Evolutionary conservation across 2,888 invertebrate genomes (phyloP), one percentile per base, ranked within the genome.

Genomic region (Phanerotoma sp.): DNA sequence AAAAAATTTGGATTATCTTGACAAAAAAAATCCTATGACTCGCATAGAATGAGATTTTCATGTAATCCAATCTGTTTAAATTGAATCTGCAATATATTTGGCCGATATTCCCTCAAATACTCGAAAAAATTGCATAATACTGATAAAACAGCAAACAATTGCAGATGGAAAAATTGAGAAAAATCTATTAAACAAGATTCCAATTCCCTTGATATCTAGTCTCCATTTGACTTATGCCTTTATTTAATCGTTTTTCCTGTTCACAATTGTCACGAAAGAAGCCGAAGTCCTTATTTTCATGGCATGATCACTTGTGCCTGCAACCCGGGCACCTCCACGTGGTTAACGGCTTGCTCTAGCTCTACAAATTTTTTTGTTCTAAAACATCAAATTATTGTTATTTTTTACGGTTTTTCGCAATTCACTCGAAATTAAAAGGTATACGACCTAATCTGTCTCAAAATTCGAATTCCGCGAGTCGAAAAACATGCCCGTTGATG

Each of bases 301-400:
- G n/a, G 35, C 35, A 35, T 35, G 2, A 35, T 35, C 15, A 15
- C 35, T 35, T 35, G 15, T 35, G 9, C 15, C 10, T 44, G 20
- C 33, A 21, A 18, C 28, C 51, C 28, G 44, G 44, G 51, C 42
- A 40, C 44, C 35, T 33, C 44, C 28, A 9, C 13, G 28, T 18
- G 51, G 40, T 51, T n/a, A n/a, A n/a, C n/a, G n/a, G n/a, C n/a
- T n/a, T n/a, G n/a, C n/a, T 33, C 33, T 11, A 15, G 33, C n/a
- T 33, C 33, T 15, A 33, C 3, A 33, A 33, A 33, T 13, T 10
- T 33, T 33, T 2, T 33, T 33, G 7, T 33, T 11, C 4, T 10
- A 11, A 10, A 1, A 33, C 33, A 10, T 33, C 33, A 10, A 33
- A 10, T 33, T 33, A 13, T 33, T 5, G 33, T 15, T 11, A 10